Percentiles rank a stretch among this genome's conserved stretches.
Evolutionary conservation across 2,113 vertebrate species (phyloP).

Genomic region (Heliornis fulica): DNA sequence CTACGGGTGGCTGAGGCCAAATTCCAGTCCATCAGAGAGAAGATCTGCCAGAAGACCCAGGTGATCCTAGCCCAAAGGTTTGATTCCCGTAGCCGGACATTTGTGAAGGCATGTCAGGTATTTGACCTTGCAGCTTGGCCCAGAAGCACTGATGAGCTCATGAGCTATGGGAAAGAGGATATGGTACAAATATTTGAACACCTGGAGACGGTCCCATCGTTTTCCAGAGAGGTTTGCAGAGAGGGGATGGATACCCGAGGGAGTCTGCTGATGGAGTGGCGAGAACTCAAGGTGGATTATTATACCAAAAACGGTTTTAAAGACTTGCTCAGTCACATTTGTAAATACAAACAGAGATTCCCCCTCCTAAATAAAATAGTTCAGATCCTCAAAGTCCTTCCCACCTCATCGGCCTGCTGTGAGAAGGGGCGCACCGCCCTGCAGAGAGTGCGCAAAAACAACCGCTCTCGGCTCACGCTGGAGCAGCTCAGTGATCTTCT

Average conservation of each 20-base stretch:
- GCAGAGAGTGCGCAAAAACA: constrained; percentile 86
- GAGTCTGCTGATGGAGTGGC: constrained; percentile 87
- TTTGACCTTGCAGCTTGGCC: constrained; percentile 91
- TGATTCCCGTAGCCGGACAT: constrained; percentile 83
- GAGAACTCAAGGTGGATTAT: constrained; percentile 93
- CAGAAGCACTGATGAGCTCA: constrained; percentile 83
- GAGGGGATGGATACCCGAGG: constrained; percentile 79
- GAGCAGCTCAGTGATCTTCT: constrained; percentile 92
- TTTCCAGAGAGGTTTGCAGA: constrained; percentile 76
- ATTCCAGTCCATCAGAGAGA: constrained; percentile 95
- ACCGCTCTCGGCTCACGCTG: constrained; percentile 86
- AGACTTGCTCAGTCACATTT: constrained; percentile 87
- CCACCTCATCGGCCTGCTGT: constrained; percentile 88
- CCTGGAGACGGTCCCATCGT: constrained; percentile 82
- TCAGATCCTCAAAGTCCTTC: constrained; percentile 88
- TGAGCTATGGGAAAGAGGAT: constrained; percentile 89
- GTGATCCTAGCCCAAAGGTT: constrained; percentile 89
- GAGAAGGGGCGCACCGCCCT: constrained; percentile 88
- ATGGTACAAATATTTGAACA: constrained; percentile 90
- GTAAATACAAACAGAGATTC: constrained; percentile 90
- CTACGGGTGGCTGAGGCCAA: constrained; percentile 93
- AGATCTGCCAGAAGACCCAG: constrained; percentile 93
- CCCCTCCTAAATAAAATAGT: constrained; percentile 87
- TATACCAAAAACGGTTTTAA: constrained; percentile 90
- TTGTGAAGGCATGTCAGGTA: constrained; percentile 90